These are phyloP conservation scores for Sinonovacula constricta DNA, from an alignment of 1,140 invertebrate genomes.

Conservation along the genomic window DNA sequence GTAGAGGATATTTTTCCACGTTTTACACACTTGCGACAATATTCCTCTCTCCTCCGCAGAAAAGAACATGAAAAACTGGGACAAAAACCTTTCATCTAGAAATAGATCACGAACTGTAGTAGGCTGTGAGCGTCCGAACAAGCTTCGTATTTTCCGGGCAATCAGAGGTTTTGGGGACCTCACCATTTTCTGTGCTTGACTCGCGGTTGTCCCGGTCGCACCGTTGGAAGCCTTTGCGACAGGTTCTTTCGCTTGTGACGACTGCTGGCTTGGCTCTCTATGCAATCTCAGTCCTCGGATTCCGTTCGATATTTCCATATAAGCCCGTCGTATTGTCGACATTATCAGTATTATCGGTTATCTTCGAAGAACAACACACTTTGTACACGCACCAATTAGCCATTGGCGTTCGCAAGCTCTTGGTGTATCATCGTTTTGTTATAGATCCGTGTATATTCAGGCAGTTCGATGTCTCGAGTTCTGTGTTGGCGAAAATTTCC, in stretches of 20 bases:
- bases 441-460: not conserved
- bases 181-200: conserved; percentile 54
- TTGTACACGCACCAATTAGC: not conserved
- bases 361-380: not conserved
- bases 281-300: conserved; percentile 75
- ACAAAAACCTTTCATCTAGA: conserved; percentile 90
- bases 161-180: conserved; percentile 70
- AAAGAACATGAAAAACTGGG: conserved; percentile 92
- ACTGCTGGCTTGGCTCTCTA: conserved; percentile 65
- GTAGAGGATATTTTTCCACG: conserved; percentile 93
- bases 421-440: not conserved
- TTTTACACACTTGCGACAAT: conserved; percentile 87
- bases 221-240: conserved; percentile 54
- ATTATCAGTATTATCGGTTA: conserved; percentile 57
- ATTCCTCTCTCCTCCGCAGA: conserved; percentile 86
- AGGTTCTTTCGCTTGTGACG: conserved; percentile 48
- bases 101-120: conserved; percentile 85
- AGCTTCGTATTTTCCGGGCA: conserved; percentile 66
- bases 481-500: no score
- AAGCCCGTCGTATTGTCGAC: conserved; percentile 78
- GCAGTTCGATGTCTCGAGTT: no score
- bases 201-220: conserved; percentile 48
- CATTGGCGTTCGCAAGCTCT: not conserved
- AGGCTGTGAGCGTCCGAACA: conserved; percentile 68
- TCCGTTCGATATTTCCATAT: conserved; percentile 78